phyloP scores from a whole-genome alignment of 2,888 invertebrate genomes.

The Xestia sexstrigata region DNA sequence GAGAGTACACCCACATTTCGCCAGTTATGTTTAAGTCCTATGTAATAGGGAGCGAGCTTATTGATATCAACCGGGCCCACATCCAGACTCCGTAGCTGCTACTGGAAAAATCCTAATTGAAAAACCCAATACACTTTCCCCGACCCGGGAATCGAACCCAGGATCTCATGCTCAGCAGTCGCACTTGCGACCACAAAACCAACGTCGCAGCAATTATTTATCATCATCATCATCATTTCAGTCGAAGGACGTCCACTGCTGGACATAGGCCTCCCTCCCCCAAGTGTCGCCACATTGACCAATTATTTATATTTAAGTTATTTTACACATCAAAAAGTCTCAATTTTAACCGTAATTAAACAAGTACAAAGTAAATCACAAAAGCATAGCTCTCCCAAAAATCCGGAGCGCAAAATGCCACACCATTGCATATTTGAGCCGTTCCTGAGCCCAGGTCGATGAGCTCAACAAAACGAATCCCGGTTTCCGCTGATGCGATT shows the following conservation, averaged over 20 bases:
- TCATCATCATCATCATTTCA: too few relatives aligned
- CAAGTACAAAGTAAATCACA: neutral
- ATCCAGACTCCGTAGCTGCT: neutral
- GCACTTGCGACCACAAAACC: too few relatives aligned
- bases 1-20: neutral
- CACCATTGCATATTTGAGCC: constrained; percentile 45
- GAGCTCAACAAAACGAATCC: constrained; percentile 60
- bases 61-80: neutral
- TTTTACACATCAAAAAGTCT: neutral
- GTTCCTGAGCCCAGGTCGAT: constrained; percentile 38
- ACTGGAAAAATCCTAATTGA: neutral
- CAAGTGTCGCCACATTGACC: too few relatives aligned
- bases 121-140: neutral
- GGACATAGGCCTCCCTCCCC: too few relatives aligned
- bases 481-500: constrained; percentile 60
- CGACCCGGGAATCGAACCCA: neutral
- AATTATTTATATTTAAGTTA: neutral
- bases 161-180: neutral
- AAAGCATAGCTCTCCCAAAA: neutral
- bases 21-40: neutral
- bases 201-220: neutral
- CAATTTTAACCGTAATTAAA: neutral
- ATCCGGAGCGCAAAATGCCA: constrained; percentile 11
- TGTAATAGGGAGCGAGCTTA: neutral
- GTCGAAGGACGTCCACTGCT: too few relatives aligned